Conservation (phyloP, 2,113 vertebrate genomes). For the Mionectes macconnelli region DNA sequence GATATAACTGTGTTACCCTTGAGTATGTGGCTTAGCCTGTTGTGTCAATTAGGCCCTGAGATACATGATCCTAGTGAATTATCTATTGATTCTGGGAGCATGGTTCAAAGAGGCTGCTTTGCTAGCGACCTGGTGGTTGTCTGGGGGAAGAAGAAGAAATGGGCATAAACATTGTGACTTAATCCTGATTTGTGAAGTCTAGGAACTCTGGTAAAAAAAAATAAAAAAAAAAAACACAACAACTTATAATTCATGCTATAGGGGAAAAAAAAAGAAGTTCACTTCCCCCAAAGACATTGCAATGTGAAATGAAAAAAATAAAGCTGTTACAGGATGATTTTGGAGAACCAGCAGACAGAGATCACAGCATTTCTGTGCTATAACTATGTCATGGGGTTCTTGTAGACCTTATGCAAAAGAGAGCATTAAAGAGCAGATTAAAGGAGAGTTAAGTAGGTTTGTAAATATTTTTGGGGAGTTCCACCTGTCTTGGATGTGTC, state of each 20-base stretch:
- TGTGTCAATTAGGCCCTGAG: neutral
- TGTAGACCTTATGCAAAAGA: neutral
- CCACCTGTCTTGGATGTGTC: neutral
- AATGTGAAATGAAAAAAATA: neutral
- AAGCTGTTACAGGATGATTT: neutral
- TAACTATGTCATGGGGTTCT: neutral
- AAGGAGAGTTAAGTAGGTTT: neutral
- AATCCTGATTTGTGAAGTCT: neutral
- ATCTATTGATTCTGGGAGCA: neutral
- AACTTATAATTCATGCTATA: neutral
- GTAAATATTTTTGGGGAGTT: neutral
- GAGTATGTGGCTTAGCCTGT: neutral
- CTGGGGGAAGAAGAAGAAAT: neutral
- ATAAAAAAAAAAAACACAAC: neutral
- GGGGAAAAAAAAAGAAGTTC: neutral
- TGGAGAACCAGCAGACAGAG: neutral
- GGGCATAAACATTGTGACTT: neutral
- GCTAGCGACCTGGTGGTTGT: neutral
- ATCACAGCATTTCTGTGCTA: neutral
- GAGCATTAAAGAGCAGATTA: neutral
- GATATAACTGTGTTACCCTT: neutral
- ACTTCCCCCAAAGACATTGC: neutral
- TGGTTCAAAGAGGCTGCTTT: neutral
- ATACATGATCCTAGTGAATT: constrained; percentile 11
- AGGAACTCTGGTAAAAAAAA: neutral